phyloP scores from a whole-genome alignment of 2,113 vertebrate genomes.

The Sardina pilchardus region DNA sequence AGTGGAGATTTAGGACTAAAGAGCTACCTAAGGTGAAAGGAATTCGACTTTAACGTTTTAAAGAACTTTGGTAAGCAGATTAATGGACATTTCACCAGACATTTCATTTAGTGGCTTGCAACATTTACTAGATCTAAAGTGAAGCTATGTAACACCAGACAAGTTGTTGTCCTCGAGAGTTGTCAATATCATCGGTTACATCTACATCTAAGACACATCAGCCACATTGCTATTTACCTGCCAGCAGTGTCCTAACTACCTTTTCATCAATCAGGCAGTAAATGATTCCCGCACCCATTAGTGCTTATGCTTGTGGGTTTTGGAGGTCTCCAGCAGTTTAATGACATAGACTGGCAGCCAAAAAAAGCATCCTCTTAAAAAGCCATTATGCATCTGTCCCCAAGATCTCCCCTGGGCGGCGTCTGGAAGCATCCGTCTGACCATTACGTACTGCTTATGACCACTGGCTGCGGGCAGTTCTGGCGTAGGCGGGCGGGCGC shows the following conservation, averaged over 20 bases:
- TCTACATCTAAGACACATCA: not conserved
- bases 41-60: not conserved
- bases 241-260: constrained; percentile 33
- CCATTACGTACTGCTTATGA: not conserved
- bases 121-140: not conserved
- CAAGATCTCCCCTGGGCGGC: constrained; percentile 4
- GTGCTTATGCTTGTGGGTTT: constrained; percentile 29
- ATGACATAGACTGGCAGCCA: constrained; percentile 34
- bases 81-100: not conserved
- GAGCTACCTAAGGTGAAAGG: not conserved
- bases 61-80: not conserved
- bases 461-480: not conserved
- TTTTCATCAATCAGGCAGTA: constrained; percentile 40
- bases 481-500: not conserved
- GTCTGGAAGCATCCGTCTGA: constrained; percentile 14
- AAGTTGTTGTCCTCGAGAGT: not conserved
- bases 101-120: not conserved
- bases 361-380: constrained; percentile 31
- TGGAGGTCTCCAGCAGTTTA: constrained; percentile 17
- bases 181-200: not conserved
- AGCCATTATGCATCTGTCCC: constrained; percentile 43
- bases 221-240: constrained; percentile 37
- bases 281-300: constrained; percentile 23
- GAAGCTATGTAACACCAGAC: too few relatives aligned
- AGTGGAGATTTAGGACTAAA: not conserved